Evolutionary conservation across 2,797 vertebrate species (phyloP).

Genomic region (Takifugu rubripes): DNA sequence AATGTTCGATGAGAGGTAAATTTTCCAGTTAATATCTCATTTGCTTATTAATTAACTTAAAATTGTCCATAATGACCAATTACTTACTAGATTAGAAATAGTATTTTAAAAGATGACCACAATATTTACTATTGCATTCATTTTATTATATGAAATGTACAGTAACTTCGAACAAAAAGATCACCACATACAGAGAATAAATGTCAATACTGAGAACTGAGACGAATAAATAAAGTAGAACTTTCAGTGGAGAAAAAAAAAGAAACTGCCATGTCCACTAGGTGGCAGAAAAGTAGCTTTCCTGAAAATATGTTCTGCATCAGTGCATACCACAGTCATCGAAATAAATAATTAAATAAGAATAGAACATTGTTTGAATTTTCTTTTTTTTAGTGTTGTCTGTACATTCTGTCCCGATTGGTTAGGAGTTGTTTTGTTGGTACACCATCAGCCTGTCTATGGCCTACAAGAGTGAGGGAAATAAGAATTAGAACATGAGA

Average conservation of each 20-base stretch:
- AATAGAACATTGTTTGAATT: constrained; percentile 46
- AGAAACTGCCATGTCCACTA: constrained; percentile 37
- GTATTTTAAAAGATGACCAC: too few species aligned
- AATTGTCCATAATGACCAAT: too few species aligned
- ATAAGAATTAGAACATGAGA: not conserved
- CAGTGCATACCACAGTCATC: constrained; percentile 11
- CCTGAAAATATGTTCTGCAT: constrained; percentile 28
- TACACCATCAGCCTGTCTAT: constrained; percentile 8
- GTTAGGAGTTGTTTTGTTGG: constrained; percentile 12
- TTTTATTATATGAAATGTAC: too few species aligned
- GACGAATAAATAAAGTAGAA: constrained; percentile 1
- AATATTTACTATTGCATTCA: too few species aligned
- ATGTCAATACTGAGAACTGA: constrained; percentile 41
- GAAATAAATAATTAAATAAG: constrained; percentile 67
- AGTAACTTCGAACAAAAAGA: too few species aligned
- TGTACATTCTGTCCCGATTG: constrained; percentile 27
- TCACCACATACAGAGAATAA: too few species aligned
- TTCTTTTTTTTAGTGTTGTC: constrained; percentile 70
- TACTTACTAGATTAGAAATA: too few species aligned
- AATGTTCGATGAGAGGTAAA: too few species aligned
- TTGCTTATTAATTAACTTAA: too few species aligned
- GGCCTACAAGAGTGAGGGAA: constrained; percentile 36
- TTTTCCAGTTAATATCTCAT: too few species aligned
- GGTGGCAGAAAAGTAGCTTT: constrained; percentile 61
- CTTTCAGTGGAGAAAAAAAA: constrained; percentile 14